A percentile compares a stretch with the other conserved stretches of the same genome.
Evolutionary conservation across 2,113 vertebrate genomes (phyloP).

Genomic region (Myrmecophaga tridactyla): DNA sequence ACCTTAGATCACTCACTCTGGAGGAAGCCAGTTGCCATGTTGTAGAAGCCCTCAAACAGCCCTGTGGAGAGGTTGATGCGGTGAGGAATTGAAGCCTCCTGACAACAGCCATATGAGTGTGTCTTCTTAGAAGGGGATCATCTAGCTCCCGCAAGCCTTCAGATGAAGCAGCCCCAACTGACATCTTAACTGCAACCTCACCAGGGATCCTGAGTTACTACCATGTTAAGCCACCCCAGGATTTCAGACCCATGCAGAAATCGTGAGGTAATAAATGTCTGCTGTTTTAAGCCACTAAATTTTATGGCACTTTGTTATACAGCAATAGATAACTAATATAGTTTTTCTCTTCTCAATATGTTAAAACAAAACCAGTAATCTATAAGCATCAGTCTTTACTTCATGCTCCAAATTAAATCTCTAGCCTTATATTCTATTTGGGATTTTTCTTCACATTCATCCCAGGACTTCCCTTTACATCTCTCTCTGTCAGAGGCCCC

Average conservation of each 20-base stretch:
- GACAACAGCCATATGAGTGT: not conserved
- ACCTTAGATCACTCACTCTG: not conserved
- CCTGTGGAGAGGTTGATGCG: not conserved
- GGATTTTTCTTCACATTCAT: not conserved
- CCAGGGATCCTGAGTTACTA: too few relatives aligned
- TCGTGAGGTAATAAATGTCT: too few relatives aligned
- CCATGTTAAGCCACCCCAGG: not conserved
- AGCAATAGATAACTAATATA: too few relatives aligned
- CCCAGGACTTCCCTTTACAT: not conserved
- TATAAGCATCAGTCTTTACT: not conserved
- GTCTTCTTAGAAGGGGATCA: not conserved
- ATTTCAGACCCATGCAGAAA: not conserved
- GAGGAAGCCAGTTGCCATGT: too few relatives aligned
- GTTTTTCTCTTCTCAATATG: not conserved
- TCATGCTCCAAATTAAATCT: accelerated
- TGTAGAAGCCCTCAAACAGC: not conserved
- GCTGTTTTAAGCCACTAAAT: not conserved
- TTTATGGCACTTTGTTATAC: not conserved
- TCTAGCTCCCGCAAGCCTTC: not conserved
- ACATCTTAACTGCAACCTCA: too few relatives aligned
- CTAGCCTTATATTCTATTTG: not conserved
- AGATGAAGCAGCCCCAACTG: not conserved
- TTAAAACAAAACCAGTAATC: not conserved
- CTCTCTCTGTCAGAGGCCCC: not conserved
- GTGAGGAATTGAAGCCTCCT: not conserved